These are phyloP conservation scores for Frankliniella intonsa DNA, from an alignment of 2,888 invertebrate species.

Conservation along the genomic window DNA sequence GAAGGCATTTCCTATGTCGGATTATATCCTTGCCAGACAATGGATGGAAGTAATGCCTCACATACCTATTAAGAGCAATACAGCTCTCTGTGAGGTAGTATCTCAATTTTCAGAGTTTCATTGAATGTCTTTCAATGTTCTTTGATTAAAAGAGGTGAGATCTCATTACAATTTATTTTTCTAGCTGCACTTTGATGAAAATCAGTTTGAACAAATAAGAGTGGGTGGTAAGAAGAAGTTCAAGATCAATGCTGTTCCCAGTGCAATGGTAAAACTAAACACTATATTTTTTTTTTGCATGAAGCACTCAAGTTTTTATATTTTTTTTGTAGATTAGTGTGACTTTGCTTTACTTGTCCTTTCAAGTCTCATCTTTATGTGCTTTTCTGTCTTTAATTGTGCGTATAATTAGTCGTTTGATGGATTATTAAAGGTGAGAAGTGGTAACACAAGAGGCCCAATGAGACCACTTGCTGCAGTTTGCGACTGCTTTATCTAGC, in stretches of 20 bases:
- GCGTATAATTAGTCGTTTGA: too few species aligned
- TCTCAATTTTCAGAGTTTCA: too few species aligned
- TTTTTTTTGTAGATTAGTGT: not conserved
- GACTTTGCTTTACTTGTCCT: too few species aligned
- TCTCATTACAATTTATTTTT: not conserved
- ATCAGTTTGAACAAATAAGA: not conserved
- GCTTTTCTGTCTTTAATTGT: too few species aligned
- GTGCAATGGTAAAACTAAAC: not conserved
- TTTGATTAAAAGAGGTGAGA: too few species aligned
- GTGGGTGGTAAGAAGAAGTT: not conserved
- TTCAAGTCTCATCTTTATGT: too few species aligned
- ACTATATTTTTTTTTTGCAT: not conserved
- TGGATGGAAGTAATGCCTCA: not conserved
- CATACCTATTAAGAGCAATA: not conserved
- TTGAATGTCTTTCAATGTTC: too few species aligned
- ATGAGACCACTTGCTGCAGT: too few species aligned
- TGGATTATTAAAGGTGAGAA: too few species aligned
- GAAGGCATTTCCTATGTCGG: not conserved
- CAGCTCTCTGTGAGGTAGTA: not conserved
- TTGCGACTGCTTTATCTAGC: too few species aligned
- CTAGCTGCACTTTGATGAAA: not conserved
- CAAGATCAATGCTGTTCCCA: not conserved
- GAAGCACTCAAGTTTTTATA: not conserved
- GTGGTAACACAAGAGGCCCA: too few species aligned
- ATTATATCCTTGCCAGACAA: not conserved